Conservation (phyloP, 2,888 invertebrate species). For the Atrina japonica region DNA sequence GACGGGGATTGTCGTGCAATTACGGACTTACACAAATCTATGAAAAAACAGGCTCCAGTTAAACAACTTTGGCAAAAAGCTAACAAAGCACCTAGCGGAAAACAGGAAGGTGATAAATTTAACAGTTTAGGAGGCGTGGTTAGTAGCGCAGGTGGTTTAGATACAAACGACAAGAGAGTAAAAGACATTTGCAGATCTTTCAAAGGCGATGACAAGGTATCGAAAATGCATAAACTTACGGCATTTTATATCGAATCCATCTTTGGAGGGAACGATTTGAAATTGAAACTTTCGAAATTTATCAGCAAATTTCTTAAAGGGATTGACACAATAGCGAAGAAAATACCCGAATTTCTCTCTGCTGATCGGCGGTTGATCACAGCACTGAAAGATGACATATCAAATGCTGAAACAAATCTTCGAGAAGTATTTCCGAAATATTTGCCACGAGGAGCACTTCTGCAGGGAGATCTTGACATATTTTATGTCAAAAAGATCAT, state of each 20-base stretch:
- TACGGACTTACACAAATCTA: slow-evolving; percentile 66
- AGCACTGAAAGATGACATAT: slow-evolving; percentile 56
- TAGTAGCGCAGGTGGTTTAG: slow-evolving; percentile 51
- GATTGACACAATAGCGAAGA: slow-evolving; percentile 61
- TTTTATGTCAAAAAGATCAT: slow-evolving; percentile 69
- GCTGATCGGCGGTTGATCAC: slow-evolving; percentile 68
- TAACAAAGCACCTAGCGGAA: slow-evolving; percentile 42
- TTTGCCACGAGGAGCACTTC: slow-evolving; percentile 40
- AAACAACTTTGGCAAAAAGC: slow-evolving; percentile 60
- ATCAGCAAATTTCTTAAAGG: slow-evolving; percentile 64
- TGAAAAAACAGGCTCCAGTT: slow-evolving; percentile 62
- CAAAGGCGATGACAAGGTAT: slow-evolving; percentile 38
- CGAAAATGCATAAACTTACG: slow-evolving; percentile 62
- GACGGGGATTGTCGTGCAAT: slow-evolving; percentile 62
- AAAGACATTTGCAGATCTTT: slow-evolving; percentile 62
- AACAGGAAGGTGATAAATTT: slow-evolving; percentile 42
- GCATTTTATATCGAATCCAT: slow-evolving; percentile 56
- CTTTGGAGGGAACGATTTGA: slow-evolving; percentile 52
- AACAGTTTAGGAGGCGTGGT: slow-evolving; percentile 67
- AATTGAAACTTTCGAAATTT: slow-evolving; percentile 59
- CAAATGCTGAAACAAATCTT: slow-evolving; percentile 56
- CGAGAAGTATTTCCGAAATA: slow-evolving; percentile 58
- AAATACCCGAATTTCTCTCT: slow-evolving; percentile 70
- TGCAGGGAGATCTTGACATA: slow-evolving; percentile 67
- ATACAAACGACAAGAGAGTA: slow-evolving; percentile 49